These are phyloP conservation scores for Tachycineta bicolor DNA, from an alignment of 2,113 vertebrate genomes.

Conservation along the genomic window DNA sequence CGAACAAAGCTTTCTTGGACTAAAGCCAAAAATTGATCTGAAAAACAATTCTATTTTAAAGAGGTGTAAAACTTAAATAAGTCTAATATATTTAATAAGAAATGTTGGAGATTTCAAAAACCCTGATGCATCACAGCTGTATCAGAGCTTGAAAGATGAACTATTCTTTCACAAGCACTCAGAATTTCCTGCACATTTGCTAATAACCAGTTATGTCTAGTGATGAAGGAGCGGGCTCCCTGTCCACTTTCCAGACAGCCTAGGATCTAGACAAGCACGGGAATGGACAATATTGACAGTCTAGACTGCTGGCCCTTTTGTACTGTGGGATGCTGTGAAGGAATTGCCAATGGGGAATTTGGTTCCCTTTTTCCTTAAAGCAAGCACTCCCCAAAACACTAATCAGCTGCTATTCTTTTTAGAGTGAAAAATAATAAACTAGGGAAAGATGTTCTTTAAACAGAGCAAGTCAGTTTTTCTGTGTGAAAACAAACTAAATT, in stretches of 20 bases:
- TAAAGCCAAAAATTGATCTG: background rate
- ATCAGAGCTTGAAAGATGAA: background rate
- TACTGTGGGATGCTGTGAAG: background rate
- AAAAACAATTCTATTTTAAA: background rate
- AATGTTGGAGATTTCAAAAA: background rate
- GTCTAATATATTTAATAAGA: background rate
- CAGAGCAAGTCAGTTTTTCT: background rate
- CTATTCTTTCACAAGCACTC: background rate
- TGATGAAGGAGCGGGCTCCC: rapidly evolving
- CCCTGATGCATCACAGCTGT: background rate
- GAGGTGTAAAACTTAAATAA: background rate
- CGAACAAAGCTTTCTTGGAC: background rate
- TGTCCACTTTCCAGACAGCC: background rate
- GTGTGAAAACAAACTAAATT: background rate
- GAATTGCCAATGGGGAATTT: background rate
- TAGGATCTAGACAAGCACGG: background rate
- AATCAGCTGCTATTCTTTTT: background rate
- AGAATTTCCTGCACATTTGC: background rate
- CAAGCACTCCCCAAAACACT: background rate
- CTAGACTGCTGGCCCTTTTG: background rate
- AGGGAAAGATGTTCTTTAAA: background rate
- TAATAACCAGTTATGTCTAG: background rate
- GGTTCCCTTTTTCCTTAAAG: background rate
- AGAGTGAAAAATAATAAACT: background rate
- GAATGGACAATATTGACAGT: background rate